A percentile compares a stretch with the other conserved stretches of the same genome.
These are phyloP conservation scores for Rhagoletis pomonella DNA, from an alignment of 1,140 invertebrate species.

Conservation along the genomic window DNA sequence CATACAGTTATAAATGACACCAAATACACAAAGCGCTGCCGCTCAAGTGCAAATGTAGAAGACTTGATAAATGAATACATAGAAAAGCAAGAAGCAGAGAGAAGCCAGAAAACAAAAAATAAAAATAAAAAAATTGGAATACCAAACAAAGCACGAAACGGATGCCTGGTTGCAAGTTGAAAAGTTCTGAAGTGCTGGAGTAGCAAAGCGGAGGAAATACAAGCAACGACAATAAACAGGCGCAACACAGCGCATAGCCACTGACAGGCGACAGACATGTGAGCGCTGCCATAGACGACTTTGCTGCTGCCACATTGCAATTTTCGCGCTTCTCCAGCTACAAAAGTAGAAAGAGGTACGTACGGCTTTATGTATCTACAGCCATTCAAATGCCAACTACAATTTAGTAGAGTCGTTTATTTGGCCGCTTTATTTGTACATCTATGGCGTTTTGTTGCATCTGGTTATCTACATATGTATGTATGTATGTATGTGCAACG, in stretches of 20 bases:
- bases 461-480: not conserved
- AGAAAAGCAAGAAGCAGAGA: not conserved
- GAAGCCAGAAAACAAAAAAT: not conserved
- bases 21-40: not conserved
- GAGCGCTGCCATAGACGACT: not conserved
- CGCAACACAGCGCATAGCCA: not conserved
- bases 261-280: slow-evolving; percentile 24
- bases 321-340: not conserved
- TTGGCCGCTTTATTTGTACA: not conserved
- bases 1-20: not conserved
- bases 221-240: slow-evolving; percentile 26
- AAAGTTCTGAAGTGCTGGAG: not conserved
- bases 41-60: slow-evolving; percentile 4
- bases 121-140: not conserved
- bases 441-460: not conserved
- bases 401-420: not conserved
- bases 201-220: not conserved
- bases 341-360: not conserved
- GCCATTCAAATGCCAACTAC: not conserved
- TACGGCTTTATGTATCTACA: not conserved
- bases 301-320: not conserved
- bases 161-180: not conserved
- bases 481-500: not conserved
- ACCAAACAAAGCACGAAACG: not conserved
- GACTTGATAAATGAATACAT: not conserved